phyloP scores from a whole-genome alignment of 1,140 invertebrate species.

The Lasioglossum albipes region DNA sequence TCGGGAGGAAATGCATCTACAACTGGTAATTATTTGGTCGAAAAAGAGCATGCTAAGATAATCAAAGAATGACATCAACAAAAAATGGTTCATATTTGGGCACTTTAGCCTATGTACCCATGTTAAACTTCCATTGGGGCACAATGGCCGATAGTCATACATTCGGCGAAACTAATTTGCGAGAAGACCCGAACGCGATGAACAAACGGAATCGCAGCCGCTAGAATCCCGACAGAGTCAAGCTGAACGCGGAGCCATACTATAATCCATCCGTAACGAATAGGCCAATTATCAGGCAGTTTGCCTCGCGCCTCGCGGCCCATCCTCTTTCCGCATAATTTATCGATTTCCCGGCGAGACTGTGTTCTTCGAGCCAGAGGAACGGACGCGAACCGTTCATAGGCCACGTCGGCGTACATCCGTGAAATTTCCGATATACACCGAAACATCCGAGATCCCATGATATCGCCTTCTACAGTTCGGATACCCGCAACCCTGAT shows the following conservation, averaged over 20 bases:
- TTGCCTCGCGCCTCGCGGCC: constrained; percentile 1
- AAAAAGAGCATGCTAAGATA: no score
- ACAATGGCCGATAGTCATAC: no score
- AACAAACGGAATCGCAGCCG: not conserved
- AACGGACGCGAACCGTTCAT: not conserved
- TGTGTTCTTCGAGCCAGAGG: not conserved
- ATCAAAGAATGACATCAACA: no score
- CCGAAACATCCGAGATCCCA: constrained; percentile 6
- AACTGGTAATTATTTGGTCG: no score
- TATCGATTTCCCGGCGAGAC: constrained; percentile 20
- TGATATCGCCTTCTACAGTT: constrained; percentile 13
- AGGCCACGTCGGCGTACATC: not conserved
- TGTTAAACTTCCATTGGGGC: no score
- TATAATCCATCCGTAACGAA: constrained; percentile 38
- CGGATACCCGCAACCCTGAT: constrained; percentile 1
- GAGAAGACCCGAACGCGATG: no score
- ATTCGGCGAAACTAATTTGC: no score
- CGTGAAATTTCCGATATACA: constrained; percentile 52
- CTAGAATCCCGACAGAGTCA: not conserved
- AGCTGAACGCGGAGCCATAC: not conserved
- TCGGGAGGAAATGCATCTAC: no score
- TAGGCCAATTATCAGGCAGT: constrained; percentile 29
- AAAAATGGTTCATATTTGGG: no score
- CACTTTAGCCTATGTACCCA: no score
- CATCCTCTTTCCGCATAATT: constrained; percentile 59